Evolutionary conservation across 2,113 vertebrate genomes (phyloP).

Genomic region (Oreochromis spilurus): DNA sequence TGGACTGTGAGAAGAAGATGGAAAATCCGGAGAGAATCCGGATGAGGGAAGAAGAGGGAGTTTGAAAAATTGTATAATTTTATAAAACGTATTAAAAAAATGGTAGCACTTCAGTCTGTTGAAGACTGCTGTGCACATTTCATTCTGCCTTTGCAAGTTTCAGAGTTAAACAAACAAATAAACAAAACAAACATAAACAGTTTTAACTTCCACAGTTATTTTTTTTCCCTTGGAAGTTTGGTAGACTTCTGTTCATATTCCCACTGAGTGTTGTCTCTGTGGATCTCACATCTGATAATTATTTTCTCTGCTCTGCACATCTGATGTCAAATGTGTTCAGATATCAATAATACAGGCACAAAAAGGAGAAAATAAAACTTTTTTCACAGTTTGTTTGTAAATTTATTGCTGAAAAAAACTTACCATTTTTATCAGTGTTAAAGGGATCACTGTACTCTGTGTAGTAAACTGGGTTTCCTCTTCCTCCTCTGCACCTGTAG

Average conservation of each 20-base stretch:
- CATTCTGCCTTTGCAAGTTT: not conserved
- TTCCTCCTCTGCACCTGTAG: not conserved
- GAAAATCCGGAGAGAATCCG: too few species aligned
- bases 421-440: not conserved
- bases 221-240: too few species aligned
- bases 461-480: not conserved
- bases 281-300: not conserved
- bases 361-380: not conserved
- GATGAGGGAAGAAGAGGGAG: too few species aligned
- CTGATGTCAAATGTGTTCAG: not conserved
- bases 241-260: rapidly evolving
- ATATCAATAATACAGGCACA: not conserved
- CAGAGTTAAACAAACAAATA: not conserved
- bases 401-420: rapidly evolving
- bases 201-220: too few species aligned
- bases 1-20: too few species aligned
- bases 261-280: not conserved
- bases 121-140: not conserved
- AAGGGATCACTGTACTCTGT: not conserved
- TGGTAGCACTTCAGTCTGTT: too few species aligned
- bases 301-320: not conserved
- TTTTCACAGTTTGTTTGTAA: not conserved
- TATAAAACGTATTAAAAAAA: not conserved
- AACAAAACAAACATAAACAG: too few species aligned
- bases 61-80: too few species aligned